A percentile compares a stretch with the other conserved stretches of the same genome.
These are phyloP conservation scores for Eutrigla gurnardus DNA, from an alignment of 2,797 vertebrate genomes.

Conservation along the genomic window DNA sequence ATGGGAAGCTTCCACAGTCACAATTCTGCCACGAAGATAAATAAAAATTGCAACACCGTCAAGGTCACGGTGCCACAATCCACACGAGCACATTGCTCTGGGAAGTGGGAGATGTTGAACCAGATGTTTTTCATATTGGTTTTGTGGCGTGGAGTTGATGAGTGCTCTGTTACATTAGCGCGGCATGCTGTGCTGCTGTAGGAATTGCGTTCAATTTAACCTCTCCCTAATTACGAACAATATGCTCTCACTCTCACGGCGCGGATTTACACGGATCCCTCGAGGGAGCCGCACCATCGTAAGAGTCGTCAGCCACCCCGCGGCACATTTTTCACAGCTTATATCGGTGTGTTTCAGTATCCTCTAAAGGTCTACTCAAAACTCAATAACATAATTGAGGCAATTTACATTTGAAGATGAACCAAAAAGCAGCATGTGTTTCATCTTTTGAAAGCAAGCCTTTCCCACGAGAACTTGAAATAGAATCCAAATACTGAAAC, in stretches of 20 bases:
- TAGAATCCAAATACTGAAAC: slow-evolving; percentile 69
- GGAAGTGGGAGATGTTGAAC: slow-evolving; percentile 83
- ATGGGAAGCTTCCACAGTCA: slow-evolving; percentile 62
- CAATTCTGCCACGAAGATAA: slow-evolving; percentile 64
- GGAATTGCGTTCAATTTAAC: slow-evolving; percentile 75
- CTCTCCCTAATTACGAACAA: slow-evolving; percentile 76
- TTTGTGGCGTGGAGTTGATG: slow-evolving; percentile 76
- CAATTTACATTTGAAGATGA: slow-evolving; percentile 71
- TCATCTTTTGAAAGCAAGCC: slow-evolving; percentile 57
- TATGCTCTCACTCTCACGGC: slow-evolving; percentile 60
- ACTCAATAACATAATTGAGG: slow-evolving; percentile 72
- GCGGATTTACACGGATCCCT: slow-evolving; percentile 65
- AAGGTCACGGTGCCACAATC: slow-evolving; percentile 79
- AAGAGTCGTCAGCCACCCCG: slow-evolving; percentile 45
- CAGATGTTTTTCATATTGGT: slow-evolving; percentile 84
- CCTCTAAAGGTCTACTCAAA: slow-evolving; percentile 68
- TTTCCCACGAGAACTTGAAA: slow-evolving; percentile 76
- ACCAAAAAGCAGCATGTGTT: slow-evolving; percentile 64
- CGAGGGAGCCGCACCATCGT: slow-evolving; percentile 42
- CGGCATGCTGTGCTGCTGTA: slow-evolving; percentile 70
- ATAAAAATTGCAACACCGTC: slow-evolving; percentile 73
- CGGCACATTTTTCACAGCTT: slow-evolving; percentile 48
- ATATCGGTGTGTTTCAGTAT: slow-evolving; percentile 61
- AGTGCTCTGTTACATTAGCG: slow-evolving; percentile 76
- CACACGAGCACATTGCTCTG: slow-evolving; percentile 71